Evolutionary conservation across 2,113 vertebrate genomes (phyloP).

Genomic region (Choloepus hoffmanni): DNA sequence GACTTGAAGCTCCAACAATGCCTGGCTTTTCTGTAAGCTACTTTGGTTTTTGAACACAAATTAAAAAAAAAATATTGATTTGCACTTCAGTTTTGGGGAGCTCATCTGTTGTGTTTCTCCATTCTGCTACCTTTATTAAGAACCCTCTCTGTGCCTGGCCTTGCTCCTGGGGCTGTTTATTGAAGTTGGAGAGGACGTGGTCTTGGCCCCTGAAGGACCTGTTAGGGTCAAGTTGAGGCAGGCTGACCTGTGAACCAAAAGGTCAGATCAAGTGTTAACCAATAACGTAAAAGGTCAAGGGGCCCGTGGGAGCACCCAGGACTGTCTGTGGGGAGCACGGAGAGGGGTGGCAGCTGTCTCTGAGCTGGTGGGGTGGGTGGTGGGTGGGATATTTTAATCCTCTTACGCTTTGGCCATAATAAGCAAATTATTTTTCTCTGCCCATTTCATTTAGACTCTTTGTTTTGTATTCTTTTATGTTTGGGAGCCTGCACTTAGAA

Average conservation of each 20-base stretch:
- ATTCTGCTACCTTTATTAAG: neutral
- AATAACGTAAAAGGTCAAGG: neutral
- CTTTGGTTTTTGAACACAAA: neutral
- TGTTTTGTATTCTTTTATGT: neutral
- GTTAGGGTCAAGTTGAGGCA: neutral
- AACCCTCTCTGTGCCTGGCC: neutral
- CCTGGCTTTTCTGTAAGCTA: neutral
- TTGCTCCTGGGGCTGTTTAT: neutral
- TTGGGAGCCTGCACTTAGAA: neutral
- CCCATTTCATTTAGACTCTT: neutral
- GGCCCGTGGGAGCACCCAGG: neutral
- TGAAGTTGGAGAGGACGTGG: neutral
- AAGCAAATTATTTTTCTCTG: constrained; percentile 26
- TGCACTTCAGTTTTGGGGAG: neutral
- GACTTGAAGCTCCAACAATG: neutral
- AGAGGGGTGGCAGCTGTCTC: neutral
- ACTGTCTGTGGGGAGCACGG: neutral
- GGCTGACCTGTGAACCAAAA: neutral
- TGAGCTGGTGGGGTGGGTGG: neutral
- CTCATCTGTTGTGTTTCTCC: neutral
- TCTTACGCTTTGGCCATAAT: neutral
- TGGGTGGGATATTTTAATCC: neutral
- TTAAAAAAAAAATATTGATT: neutral
- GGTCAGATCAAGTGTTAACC: neutral
- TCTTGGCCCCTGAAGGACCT: neutral